Conservation (phyloP, 1,140 invertebrate species). For the Ostrea denselamellosa region DNA sequence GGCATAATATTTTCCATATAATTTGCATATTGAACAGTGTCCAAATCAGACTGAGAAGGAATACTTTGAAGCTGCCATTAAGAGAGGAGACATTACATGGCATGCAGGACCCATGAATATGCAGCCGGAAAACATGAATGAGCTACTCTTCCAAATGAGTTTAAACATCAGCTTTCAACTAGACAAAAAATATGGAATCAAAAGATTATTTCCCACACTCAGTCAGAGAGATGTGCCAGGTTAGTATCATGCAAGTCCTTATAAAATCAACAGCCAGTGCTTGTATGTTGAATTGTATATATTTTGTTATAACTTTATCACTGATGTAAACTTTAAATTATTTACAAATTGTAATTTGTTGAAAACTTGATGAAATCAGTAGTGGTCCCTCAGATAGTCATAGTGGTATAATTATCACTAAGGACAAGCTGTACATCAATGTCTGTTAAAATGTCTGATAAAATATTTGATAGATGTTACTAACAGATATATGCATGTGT, state of each 20-base stretch:
- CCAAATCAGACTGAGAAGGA: slow-evolving; percentile 59
- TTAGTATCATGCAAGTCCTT: slow-evolving; percentile 52
- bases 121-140: slow-evolving; percentile 69
- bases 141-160: slow-evolving; percentile 60
- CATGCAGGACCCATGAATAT: slow-evolving; percentile 76
- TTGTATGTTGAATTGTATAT: neutral
- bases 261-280: neutral
- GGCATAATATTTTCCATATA: neutral
- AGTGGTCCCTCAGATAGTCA: too few species aligned
- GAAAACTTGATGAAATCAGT: too few species aligned
- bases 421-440: too few species aligned
- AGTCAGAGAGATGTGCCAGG: slow-evolving; percentile 76
- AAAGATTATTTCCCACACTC: slow-evolving; percentile 58
- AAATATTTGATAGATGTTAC: too few species aligned
- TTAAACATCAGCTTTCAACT: slow-evolving; percentile 67
- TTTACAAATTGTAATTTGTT: too few species aligned
- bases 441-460: too few species aligned
- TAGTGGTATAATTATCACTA: too few species aligned
- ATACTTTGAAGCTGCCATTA: slow-evolving; percentile 63
- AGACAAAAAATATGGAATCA: slow-evolving; percentile 67
- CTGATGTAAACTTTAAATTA: too few species aligned
- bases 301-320: too few species aligned
- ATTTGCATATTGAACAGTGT: slow-evolving; percentile 59
- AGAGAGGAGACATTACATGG: slow-evolving; percentile 69
- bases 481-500: too few species aligned